Base-by-base conservation (phyloP, 2,888 invertebrate species). In the Cerceris ruficornis region DNA sequence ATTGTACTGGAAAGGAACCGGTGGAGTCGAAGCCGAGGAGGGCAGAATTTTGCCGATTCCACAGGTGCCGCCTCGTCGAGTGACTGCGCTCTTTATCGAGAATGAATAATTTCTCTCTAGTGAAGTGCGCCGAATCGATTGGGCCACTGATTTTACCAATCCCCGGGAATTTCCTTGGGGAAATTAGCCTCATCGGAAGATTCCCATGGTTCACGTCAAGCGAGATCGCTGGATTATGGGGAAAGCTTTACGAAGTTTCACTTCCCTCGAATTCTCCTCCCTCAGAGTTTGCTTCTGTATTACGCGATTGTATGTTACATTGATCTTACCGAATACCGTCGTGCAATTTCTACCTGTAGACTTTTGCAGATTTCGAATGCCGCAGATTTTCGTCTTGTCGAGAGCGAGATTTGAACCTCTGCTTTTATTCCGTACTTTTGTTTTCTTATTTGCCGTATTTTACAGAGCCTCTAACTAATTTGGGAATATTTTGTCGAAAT, bases 131-230 rank as follows among this genome's bases (percentile, higher is more conserved):
- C 70, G 79, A 85, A 85, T 85, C 85, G 86, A 85, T 78, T 86
- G 83, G 81, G 84, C 84, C 84, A 86, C 85, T 86, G 89, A 89
- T 89, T 90, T 89, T 86, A 83, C 82, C 88, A 87, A 89, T 87
- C 89, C 83, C 82, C 84, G 81, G 85, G 85, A 90, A 89, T 90
- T 90, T 90, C 90, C 89, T 90, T 87, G 85, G 89, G 90, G 89
- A 90, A 90, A 90, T 90, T 90, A 90, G 88, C 83, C 85, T 88
- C 81, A 83, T 85, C 83, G 86, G 86, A 85, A 87, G 87, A 87
- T 86, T 86, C 82, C 85, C 87, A 81, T 83, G 84, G 86, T 84
- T 87, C 85, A 78, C 84, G 84, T 83, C 83, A 78, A 66, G 81
- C 80, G 73, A 80, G 81, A 81, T 84, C 86, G 84, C 62, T 60